Evolutionary conservation across 92 coral and sea anemone genomes (phyloP).

Genomic region (Paramuricea clavata): DNA sequence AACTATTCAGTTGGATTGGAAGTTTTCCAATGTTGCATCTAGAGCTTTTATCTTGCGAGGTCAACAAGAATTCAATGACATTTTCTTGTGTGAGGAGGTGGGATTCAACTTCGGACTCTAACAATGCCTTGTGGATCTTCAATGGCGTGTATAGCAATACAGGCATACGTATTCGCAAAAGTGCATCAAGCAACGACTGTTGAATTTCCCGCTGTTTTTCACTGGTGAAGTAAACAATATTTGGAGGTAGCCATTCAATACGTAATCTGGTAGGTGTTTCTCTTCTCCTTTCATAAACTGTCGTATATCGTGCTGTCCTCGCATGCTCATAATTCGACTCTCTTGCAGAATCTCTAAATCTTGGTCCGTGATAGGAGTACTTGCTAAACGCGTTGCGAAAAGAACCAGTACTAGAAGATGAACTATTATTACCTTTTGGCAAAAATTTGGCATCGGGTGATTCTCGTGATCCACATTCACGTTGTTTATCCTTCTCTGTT

Average conservation of each 20-base stretch:
- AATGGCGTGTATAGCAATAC: slow-evolving; percentile 66
- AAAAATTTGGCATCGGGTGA: neutral
- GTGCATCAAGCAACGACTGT: slow-evolving; percentile 56
- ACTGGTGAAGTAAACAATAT: slow-evolving; percentile 60
- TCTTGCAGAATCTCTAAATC: neutral
- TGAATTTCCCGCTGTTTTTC: slow-evolving; percentile 69
- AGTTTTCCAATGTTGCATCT: slow-evolving; percentile 54
- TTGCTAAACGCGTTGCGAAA: neutral
- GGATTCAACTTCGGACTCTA: slow-evolving; percentile 70
- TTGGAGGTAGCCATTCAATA: slow-evolving; percentile 27
- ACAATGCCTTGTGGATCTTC: slow-evolving; percentile 65
- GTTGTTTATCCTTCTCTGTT: slow-evolving; percentile 11
- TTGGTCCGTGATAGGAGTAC: neutral
- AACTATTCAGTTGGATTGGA: neutral
- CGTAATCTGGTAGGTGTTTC: neutral
- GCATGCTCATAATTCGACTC: neutral
- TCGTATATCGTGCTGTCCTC: neutral
- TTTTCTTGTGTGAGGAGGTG: slow-evolving; percentile 76
- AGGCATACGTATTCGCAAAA: slow-evolving; percentile 74
- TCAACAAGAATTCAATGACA: slow-evolving; percentile 70
- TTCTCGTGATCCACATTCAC: neutral
- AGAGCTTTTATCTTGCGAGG: slow-evolving; percentile 10
- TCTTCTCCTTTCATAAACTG: neutral
- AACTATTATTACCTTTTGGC: neutral
- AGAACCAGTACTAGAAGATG: slow-evolving; percentile 6